Percentiles rank a stretch among this genome's conserved stretches.
These are phyloP conservation scores for Stenolophus ochropezus DNA, from an alignment of 2,888 invertebrate genomes.

Conservation along the genomic window DNA sequence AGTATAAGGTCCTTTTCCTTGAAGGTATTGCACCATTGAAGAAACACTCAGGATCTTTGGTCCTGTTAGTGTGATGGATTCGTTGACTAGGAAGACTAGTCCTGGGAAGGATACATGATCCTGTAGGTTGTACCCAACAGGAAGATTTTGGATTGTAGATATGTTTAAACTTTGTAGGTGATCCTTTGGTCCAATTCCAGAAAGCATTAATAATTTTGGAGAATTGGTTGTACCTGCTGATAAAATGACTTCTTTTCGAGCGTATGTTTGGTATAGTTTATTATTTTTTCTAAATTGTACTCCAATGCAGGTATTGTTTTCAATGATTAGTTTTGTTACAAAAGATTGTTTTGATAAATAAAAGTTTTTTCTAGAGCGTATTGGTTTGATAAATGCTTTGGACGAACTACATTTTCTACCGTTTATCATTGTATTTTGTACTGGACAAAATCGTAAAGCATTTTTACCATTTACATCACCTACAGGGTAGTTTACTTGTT, in stretches of 20 bases:
- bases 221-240: conserved; percentile 89
- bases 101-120: conserved; percentile 86
- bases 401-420: conserved; percentile 87
- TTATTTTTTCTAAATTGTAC: conserved; percentile 82
- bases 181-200: conserved; percentile 84
- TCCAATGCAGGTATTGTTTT: conserved; percentile 79
- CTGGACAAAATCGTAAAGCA: conserved; percentile 81
- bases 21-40: conserved; percentile 79
- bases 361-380: conserved; percentile 79
- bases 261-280: conserved; percentile 74
- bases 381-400: conserved; percentile 85
- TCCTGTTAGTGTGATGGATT: conserved; percentile 81
- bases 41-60: conserved; percentile 74
- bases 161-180: conserved; percentile 79
- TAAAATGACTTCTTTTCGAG: conserved; percentile 85
- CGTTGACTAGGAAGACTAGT: conserved; percentile 83
- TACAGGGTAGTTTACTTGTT: conserved; percentile 81
- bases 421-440: conserved; percentile 82
- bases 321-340: conserved; percentile 81
- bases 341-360: conserved; percentile 82
- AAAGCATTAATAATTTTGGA: conserved; percentile 90
- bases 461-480: conserved; percentile 83
- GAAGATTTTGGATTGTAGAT: conserved; percentile 79
- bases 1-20: conserved; percentile 83
- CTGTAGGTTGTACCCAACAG: conserved; percentile 88